These are phyloP conservation scores for Wasmannia auropunctata DNA, from an alignment of 1,140 invertebrate species.

Conservation along the genomic window DNA sequence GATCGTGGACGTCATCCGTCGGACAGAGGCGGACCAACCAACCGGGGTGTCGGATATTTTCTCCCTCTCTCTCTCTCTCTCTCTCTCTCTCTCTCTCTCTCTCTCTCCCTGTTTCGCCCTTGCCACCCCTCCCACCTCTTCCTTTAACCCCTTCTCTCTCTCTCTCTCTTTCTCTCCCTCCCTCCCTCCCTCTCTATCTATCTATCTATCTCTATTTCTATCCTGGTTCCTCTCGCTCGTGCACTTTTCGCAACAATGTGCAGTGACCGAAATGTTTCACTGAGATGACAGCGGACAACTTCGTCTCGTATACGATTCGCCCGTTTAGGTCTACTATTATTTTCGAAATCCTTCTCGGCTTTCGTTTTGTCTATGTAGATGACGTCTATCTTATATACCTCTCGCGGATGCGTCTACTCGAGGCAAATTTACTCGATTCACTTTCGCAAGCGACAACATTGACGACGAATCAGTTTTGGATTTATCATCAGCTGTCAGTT, in stretches of 20 bases:
- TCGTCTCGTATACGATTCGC: neutral
- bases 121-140: conserved; percentile 31
- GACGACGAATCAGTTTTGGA: neutral
- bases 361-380: neutral
- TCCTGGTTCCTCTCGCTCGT: conserved; percentile 42
- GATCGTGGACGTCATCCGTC: conserved; percentile 74
- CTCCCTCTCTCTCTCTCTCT: conserved; percentile 35
- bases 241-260: conserved; percentile 65
- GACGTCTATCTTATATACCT: neutral
- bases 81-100: neutral
- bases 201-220: conserved; percentile 17
- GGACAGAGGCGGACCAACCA: conserved; percentile 61
- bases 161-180: neutral
- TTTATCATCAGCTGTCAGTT: conserved; percentile 2
- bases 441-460: neutral
- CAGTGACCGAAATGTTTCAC: conserved; percentile 72
- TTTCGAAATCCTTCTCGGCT: conserved; percentile 34
- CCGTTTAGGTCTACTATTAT: conserved; percentile 30
- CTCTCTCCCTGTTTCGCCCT: conserved; percentile 5
- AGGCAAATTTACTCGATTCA: neutral
- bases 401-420: neutral
- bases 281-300: conserved; percentile 61
- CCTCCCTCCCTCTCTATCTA: neutral
- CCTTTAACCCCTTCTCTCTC: neutral
- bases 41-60: conserved; percentile 46